Evolutionary conservation across 2,888 invertebrate genomes (phyloP), one percentile per base, ranked within the genome.

Genomic region (Drosophila neoperkinsi): DNA sequence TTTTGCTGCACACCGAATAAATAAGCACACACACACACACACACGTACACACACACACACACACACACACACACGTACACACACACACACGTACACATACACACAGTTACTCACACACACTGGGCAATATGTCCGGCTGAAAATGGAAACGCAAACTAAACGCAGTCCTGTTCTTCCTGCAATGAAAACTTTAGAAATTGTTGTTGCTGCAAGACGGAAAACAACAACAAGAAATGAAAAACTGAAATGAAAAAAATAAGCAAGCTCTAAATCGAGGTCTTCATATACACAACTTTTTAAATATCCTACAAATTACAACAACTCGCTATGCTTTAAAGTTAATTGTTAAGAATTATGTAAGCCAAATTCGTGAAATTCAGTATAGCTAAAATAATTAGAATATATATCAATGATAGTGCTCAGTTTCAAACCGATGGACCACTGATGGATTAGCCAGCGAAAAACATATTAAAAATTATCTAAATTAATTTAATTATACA

Each of bases 181-280:
- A 88, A 90, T 88, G 90, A 88, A 84, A 85, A 90, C 83, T 84
- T 85, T 82, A 38, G n/a, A 73, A 77, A 53, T 58, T 43, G 71
- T 68, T 66, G 57, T 71, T 62, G 65, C 49, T 68, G 51, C 55
- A 51, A 68, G 55, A 62, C 71, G 60, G 52, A 59, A 77, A 77
- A 59, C 30, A 55, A 53, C 64, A 61, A 70, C 21, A 55, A 53
- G 61, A 61, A 75, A 52, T 62, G 55, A 65, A 71, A 78, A 53
- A 9, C 25, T 16, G 28, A 56, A 69, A 49, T 43, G 9, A 36
- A 25, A 62, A 74, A 74, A 34, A 43, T 1, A 9, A 9, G 4
- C 18, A n/a, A 49, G 21, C 52, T 62, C 65, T 38, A 64, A 79
- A 43, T 31, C n/a, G 28, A n/a, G 18, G 6, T 28, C 4, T 34